Base-by-base conservation (phyloP, 1,140 invertebrate genomes). In the Atta colombica region DNA sequence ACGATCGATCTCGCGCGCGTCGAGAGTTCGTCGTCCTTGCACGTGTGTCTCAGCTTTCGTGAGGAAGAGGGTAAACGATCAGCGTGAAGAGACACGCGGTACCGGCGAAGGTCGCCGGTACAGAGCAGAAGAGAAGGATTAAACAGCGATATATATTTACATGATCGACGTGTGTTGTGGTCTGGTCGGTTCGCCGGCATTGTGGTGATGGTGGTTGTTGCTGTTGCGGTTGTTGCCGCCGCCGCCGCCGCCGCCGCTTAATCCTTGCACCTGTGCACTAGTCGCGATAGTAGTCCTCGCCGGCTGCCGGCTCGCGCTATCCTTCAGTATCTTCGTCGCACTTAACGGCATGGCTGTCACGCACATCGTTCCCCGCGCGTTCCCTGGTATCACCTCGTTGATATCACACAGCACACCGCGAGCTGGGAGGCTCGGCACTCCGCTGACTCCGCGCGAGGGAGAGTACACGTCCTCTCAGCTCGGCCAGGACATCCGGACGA, bases 91-190 rank as follows among this genome's bases (percentile, higher is more conserved):
- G 63, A 45, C 16, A 28, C 18, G 51, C 35, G 53, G 5, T 6
- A 39, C 7, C 0, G 55, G 6, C 31, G 31, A 35, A 35, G 1
- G 21, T 63, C 51, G 5, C 45, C 18, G 84, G 28, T 16, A 39
- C 2, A 55, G 78, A 71, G 55, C 31, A 77, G 31, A 85, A 45
- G 63, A 7, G 18, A 21, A 31, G 77, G n/a, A 80, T 49, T 63
- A 71, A 63, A 77, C 60, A 31, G 16, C 10, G 21, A 77, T 49
- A 51, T 93, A 94, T 93, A 94, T 93, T 95, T 94, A 95, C 95
- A 95, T 94, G 94, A 95, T 95, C 87, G 95, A 95, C 86, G 94
- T 95, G 91, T 95, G 94, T 69, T 93, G 94, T 12, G 94, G 93
- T 66, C 93, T 94, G 72, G 91, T 91, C 18, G 68, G 39, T 55